These are phyloP conservation scores for Drosophila rufa DNA, from an alignment of 1,140 invertebrate genomes.

Conservation along the genomic window DNA sequence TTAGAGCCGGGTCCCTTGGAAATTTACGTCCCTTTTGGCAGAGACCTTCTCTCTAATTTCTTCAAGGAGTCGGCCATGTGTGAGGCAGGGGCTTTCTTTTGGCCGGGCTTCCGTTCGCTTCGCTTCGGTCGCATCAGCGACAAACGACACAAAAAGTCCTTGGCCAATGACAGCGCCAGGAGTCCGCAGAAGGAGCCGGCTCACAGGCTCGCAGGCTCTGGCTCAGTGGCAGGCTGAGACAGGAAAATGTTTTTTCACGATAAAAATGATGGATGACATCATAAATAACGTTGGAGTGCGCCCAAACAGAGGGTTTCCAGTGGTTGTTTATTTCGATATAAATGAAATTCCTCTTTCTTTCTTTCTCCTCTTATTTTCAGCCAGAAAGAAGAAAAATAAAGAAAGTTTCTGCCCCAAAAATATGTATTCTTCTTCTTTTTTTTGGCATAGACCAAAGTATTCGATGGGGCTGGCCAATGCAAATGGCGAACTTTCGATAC, in stretches of 20 bases:
- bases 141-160: conserved; percentile 81
- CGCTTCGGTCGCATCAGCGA: conserved; percentile 63
- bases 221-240: conserved; percentile 76
- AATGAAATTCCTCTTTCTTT: conserved; percentile 79
- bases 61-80: conserved; percentile 73
- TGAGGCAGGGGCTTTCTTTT: conserved; percentile 22
- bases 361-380: conserved; percentile 64
- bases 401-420: conserved; percentile 66
- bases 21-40: conserved; percentile 81
- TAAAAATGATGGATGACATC: conserved; percentile 85
- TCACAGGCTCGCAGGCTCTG: conserved; percentile 23
- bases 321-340: conserved; percentile 85
- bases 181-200: conserved; percentile 47
- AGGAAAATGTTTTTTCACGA: conserved; percentile 85
- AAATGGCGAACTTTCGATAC: conserved; percentile 72
- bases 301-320: conserved; percentile 82
- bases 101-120: conserved; percentile 15
- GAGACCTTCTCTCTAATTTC: conserved; percentile 80
- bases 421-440: conserved; percentile 26
- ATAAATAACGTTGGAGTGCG: conserved; percentile 85
- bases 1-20: conserved; percentile 66
- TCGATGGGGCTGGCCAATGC: conserved; percentile 44
- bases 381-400: conserved; percentile 52
- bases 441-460: conserved; percentile 62
- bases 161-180: conserved; percentile 73